phyloP scores from a whole-genome alignment of 2,888 invertebrate species.

The Capitulum mitella region DNA sequence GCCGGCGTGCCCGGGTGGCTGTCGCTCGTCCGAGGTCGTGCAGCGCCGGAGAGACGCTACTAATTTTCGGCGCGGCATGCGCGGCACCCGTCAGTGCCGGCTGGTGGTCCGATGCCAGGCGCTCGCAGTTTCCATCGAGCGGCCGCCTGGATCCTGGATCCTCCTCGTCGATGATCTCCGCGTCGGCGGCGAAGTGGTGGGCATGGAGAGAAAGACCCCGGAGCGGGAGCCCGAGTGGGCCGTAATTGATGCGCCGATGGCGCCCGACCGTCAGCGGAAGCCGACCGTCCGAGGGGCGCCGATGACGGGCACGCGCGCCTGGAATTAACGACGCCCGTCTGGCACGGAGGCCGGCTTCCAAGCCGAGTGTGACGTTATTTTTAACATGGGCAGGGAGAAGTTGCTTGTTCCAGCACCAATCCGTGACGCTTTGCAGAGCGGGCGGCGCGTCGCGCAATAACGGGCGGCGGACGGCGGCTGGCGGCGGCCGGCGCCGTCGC shows the following conservation, averaged over 20 bases:
- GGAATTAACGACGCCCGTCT: background rate
- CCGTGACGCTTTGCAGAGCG: constrained; percentile 6
- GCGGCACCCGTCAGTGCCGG: no score
- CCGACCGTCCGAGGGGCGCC: background rate
- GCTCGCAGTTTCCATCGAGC: no score
- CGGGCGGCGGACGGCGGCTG: background rate
- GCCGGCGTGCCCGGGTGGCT: no score
- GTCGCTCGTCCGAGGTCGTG: no score
- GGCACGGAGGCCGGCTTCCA: background rate
- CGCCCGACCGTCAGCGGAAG: background rate
- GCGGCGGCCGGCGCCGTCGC: background rate
- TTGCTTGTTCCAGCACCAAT: constrained; percentile 12
- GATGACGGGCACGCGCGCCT: background rate
- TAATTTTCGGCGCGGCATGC: no score
- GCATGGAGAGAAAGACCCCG: no score
- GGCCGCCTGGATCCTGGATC: no score
- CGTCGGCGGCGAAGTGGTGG: no score
- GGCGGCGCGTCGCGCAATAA: background rate
- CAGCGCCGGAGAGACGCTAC: no score
- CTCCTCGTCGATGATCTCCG: no score
- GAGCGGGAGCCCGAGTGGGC: background rate
- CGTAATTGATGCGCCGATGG: background rate
- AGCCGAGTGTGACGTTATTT: background rate
- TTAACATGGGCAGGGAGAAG: constrained; percentile 3
- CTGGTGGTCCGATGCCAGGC: no score